phyloP scores from a whole-genome alignment of 1,140 invertebrate species.

The Gryllus bimaculatus region DNA sequence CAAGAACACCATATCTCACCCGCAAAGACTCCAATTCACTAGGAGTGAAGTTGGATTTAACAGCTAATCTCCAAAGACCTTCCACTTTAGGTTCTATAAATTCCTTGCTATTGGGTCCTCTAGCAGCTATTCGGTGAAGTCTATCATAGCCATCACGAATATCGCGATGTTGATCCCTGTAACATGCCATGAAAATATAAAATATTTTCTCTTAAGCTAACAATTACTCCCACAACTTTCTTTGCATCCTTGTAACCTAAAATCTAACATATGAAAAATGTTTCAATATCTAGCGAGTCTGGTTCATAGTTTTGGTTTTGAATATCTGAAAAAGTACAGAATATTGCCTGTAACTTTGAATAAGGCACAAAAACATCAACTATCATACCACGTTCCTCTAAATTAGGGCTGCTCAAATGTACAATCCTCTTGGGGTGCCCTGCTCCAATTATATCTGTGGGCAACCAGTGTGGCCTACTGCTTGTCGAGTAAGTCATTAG shows the following conservation, averaged over 20 bases:
- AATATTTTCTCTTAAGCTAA: not conserved
- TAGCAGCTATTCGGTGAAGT: constrained; percentile 59
- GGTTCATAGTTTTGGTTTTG: too few relatives aligned
- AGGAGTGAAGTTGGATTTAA: constrained; percentile 65
- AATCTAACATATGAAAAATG: not conserved
- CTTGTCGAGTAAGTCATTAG: too few relatives aligned
- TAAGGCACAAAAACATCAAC: too few relatives aligned
- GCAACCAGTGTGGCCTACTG: too few relatives aligned
- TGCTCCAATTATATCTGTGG: too few relatives aligned
- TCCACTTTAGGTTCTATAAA: constrained; percentile 85
- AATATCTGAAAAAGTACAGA: too few relatives aligned
- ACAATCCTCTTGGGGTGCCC: too few relatives aligned
- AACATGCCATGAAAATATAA: not conserved
- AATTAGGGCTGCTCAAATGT: too few relatives aligned
- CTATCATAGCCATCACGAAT: constrained; percentile 72
- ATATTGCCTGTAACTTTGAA: too few relatives aligned
- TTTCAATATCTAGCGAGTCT: too few relatives aligned
- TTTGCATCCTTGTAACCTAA: not conserved
- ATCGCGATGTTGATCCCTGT: constrained; percentile 63
- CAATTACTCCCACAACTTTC: constrained; percentile 13
- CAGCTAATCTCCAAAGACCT: constrained; percentile 73
- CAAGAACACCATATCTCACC: constrained; percentile 35
- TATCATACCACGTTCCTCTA: too few relatives aligned
- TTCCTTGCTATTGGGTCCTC: constrained; percentile 66
- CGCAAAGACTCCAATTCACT: constrained; percentile 76